These are phyloP conservation scores for Drosophila siamana DNA, from an alignment of 2,888 invertebrate species.

Conservation along the genomic window DNA sequence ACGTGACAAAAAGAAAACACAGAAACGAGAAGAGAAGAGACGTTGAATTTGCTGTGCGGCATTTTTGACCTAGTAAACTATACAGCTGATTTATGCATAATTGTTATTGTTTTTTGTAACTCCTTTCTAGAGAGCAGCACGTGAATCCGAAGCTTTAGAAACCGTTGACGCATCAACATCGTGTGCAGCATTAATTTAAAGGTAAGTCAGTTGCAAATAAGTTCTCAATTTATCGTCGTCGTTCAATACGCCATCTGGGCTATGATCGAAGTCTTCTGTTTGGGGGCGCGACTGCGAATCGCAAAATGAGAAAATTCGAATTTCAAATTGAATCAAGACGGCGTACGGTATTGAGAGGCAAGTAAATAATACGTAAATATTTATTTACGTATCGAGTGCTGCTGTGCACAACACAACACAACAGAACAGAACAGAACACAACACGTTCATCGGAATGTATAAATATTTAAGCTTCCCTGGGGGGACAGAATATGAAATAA, in stretches of 20 bases:
- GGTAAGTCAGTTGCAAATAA: conserved; percentile 29
- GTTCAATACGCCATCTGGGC: neutral
- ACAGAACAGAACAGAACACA: neutral
- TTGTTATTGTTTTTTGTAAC: conserved; percentile 41
- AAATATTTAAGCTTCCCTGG: conserved; percentile 21
- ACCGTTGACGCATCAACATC: conserved; percentile 11
- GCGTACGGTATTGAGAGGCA: conserved; percentile 25
- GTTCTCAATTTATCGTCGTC: too few relatives aligned
- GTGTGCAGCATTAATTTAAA: neutral
- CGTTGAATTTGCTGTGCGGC: conserved; percentile 1
- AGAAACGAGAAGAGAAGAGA: neutral
- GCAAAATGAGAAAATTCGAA: too few relatives aligned
- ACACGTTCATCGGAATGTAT: conserved; percentile 21
- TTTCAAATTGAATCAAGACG: conserved; percentile 30
- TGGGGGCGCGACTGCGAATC: conserved; percentile 5
- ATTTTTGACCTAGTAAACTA: conserved; percentile 3
- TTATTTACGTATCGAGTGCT: neutral
- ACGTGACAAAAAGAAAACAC: conserved; percentile 4
- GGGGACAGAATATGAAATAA: conserved; percentile 19
- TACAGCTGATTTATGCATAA: conserved; percentile 23
- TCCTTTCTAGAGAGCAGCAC: conserved; percentile 32
- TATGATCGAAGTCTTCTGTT: conserved; percentile 21
- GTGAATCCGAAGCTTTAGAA: neutral
- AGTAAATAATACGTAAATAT: neutral
- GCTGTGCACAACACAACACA: too few relatives aligned